Base-by-base conservation (phyloP, 2,888 invertebrate genomes). In the Suillia variegata region DNA sequence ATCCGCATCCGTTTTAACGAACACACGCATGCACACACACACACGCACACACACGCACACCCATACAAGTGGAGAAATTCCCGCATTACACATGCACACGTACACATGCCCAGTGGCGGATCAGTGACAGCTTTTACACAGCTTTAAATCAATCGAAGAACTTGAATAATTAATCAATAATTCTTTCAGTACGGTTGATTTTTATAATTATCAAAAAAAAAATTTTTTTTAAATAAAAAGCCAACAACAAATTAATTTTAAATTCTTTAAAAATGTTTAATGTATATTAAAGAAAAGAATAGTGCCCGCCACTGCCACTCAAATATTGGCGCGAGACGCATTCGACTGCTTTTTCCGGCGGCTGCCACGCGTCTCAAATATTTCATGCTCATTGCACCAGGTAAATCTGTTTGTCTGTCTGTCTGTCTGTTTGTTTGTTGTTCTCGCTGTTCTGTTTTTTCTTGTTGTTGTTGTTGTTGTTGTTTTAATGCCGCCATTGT, bases 361-460 rank as follows among this genome's bases (percentile, higher is more conserved):
- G n/a, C 52, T 34, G 5, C 59, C 67, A 67, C 67, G 67, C 67
- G 67, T 62, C 62, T 59, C 60, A 61, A 59, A 66, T 67, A 64
- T 67, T 67, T 66, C 62, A 67, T 67, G 67, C 67, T 67, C 61
- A 66, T 62, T 64, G 67, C 64, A 58, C 62, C n/a, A 61, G 64
- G 66, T 67, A 67, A 67, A 66, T 58, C 64, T 13, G 49, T 13
- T 10, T 31, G 31, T 31, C n/a, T n/a, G n/a, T n/a, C n/a, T n/a
- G n/a, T n/a, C n/a, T n/a, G n/a, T n/a, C n/a, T n/a, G n/a, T n/a
- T n/a, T n/a, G n/a, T n/a, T n/a, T 31, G 31, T 31, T 31, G 31
- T 31, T n/a, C 13, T 38, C 15, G 38, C n/a, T 38, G 10, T 5
- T 5, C 13, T n/a, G 38, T 38, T 38, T 38, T 38, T 26, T 10